Percentiles rank a stretch among this genome's conserved stretches.
Evolutionary conservation across 2,888 invertebrate species (phyloP).

Genomic region (Tipula unca): DNA sequence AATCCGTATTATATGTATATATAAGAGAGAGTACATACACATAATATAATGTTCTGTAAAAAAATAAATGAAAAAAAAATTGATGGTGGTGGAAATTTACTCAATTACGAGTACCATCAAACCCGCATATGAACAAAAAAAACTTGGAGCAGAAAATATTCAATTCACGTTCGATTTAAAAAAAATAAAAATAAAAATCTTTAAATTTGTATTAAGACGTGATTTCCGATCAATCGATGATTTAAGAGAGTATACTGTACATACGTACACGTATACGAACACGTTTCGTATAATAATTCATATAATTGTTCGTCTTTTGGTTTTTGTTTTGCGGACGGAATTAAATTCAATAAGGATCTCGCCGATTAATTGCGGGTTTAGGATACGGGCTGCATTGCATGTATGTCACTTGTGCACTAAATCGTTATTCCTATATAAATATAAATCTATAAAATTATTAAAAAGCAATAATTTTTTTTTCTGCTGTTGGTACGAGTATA

Average conservation of each 20-base stretch:
- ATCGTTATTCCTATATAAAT: not conserved
- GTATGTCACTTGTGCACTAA: not conserved
- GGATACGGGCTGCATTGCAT: not conserved
- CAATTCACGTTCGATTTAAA: not conserved
- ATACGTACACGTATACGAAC: not conserved
- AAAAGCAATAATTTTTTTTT: not conserved
- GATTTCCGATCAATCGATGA: not conserved
- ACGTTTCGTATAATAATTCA: too few relatives aligned
- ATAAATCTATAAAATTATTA: not conserved
- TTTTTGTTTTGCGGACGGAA: too few relatives aligned
- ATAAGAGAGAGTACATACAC: too few relatives aligned
- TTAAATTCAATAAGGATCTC: too few relatives aligned
- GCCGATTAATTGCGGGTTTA: too few relatives aligned
- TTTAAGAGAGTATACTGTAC: not conserved
- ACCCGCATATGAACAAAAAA: not conserved
- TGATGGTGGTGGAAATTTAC: not conserved
- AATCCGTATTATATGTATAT: not conserved
- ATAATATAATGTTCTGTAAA: too few relatives aligned
- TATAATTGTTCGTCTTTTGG: too few relatives aligned
- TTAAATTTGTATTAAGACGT: not conserved
- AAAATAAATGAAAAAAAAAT: too few relatives aligned
- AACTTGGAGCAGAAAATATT: not conserved
- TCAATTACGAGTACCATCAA: not conserved
- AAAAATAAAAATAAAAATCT: not conserved
- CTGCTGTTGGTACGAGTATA: too few relatives aligned